Evolutionary conservation across 2,797 vertebrate species (phyloP), one percentile per base, ranked within the genome.

Genomic region (Alauda arvensis): DNA sequence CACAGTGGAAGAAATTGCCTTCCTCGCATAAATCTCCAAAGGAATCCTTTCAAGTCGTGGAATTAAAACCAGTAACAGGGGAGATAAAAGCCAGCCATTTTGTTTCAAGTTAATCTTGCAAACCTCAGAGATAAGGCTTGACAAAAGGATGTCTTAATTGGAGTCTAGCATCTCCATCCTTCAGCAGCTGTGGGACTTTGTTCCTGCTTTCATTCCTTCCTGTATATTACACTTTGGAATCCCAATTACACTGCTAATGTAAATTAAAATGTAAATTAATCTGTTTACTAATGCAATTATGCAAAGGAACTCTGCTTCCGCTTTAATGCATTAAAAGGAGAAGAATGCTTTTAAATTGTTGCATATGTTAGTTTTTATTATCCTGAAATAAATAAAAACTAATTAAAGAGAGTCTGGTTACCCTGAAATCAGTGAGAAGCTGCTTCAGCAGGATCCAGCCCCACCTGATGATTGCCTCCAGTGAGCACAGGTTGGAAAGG

Each of bases 191-290:
- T 0, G n/a, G 69, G 82, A 91, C 53, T 83, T 76, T 21, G 7
- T 49, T 70, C 56, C 52, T 18, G 29, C 53, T 89, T 92, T 93
- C 68, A 70, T 89, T 89, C 42, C 71, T 76, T 76, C 71, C 66
- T 80, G 59, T 77, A 46, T 79, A 66, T 80, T 71, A 37, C 57
- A 55, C 60, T 78, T 81, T 52, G 83, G 48, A 67, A 69, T 92
- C 60, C 61, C 53, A 91, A 83, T 92, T 93, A 84, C 81, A 67
- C 49, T 46, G 46, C 61, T 91, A 89, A 94, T 83, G 67, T 66
- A 89, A 91, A 93, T 91, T 81, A 88, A 94, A 92, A 93, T 89
- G 80, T 78, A 89, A 94, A 92, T 92, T 78, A 93, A 89, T 83
- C 71, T 83, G 77, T 87, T 93, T 89, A 86, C 49, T 84, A 76